phyloP scores from a whole-genome alignment of 2,113 vertebrate genomes.

The Donacobius atricapilla region DNA sequence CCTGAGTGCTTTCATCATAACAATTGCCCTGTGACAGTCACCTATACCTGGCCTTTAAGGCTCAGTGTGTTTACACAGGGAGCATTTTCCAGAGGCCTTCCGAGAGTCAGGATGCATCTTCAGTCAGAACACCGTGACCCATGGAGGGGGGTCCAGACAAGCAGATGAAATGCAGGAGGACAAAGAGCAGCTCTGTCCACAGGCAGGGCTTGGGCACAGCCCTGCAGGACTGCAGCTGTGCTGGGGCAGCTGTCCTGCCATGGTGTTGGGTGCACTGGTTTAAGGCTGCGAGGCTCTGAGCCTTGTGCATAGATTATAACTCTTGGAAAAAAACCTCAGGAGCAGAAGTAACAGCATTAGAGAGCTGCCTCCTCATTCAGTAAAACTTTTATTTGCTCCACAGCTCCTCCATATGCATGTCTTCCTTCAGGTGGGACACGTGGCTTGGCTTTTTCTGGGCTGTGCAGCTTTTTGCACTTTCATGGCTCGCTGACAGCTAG shows the following conservation, averaged over 20 bases:
- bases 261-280: neutral
- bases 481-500: neutral
- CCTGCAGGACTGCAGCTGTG: neutral
- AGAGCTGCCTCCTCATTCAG: too few species aligned
- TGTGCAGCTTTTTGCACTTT: neutral
- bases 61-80: rapidly evolving
- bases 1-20: neutral
- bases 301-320: too few species aligned
- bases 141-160: neutral
- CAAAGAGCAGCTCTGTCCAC: neutral
- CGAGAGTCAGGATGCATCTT: neutral
- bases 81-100: neutral
- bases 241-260: rapidly evolving
- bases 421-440: rapidly evolving
- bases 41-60: neutral
- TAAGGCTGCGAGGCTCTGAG: neutral
- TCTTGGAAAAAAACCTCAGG: too few species aligned
- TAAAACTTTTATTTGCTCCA: too few species aligned
- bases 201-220: neutral
- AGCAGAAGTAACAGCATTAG: too few species aligned
- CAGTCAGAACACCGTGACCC: neutral
- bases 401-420: too few species aligned
- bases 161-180: neutral
- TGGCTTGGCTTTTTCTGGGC: neutral
- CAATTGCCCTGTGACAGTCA: rapidly evolving